Percentiles rank a stretch among this genome's conserved stretches.
phyloP scores from a whole-genome alignment of 2,888 invertebrate species.

The Coremacera marginata region DNA sequence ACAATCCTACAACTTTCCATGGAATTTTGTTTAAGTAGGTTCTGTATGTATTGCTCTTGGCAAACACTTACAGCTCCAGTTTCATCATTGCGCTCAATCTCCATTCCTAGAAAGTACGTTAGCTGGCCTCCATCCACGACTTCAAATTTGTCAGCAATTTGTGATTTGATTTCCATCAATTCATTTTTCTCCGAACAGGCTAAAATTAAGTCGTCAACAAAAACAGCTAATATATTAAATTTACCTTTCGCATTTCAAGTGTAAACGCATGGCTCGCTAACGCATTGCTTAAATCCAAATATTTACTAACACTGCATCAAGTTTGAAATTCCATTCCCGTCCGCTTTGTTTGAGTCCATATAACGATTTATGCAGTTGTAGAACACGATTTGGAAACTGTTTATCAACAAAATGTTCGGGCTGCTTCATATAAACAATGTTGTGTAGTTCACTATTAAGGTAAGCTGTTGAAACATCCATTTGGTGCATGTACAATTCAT shows the following conservation, averaged over 20 bases:
- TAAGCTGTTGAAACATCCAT: constrained; percentile 48
- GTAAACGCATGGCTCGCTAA: constrained; percentile 45
- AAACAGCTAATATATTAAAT: constrained; percentile 44
- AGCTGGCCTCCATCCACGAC: constrained; percentile 39
- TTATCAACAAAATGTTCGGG: constrained; percentile 40
- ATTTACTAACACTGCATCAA: constrained; percentile 35
- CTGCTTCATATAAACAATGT: constrained; percentile 47
- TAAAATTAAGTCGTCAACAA: constrained; percentile 48
- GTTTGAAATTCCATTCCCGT: constrained; percentile 47
- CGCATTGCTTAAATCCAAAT: constrained; percentile 44
- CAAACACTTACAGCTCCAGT: constrained; percentile 40
- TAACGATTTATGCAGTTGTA: constrained; percentile 44
- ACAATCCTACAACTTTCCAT: constrained; percentile 6
- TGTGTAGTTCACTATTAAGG: constrained; percentile 47
- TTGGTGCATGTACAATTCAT: constrained; percentile 44
- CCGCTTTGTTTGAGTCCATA: constrained; percentile 50
- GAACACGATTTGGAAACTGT: constrained; percentile 25
- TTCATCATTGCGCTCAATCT: constrained; percentile 42
- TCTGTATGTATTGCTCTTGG: constrained; percentile 41
- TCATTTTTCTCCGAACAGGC: constrained; percentile 40
- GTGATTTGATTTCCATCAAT: constrained; percentile 33
- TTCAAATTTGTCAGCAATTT: constrained; percentile 40
- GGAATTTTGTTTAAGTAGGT: constrained; percentile 38
- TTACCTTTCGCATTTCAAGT: constrained; percentile 35
- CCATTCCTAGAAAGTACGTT: constrained; percentile 46